Evolutionary conservation across 2,113 vertebrate genomes (phyloP), one percentile per base, ranked within the genome.

Genomic region (Axis porcinus): DNA sequence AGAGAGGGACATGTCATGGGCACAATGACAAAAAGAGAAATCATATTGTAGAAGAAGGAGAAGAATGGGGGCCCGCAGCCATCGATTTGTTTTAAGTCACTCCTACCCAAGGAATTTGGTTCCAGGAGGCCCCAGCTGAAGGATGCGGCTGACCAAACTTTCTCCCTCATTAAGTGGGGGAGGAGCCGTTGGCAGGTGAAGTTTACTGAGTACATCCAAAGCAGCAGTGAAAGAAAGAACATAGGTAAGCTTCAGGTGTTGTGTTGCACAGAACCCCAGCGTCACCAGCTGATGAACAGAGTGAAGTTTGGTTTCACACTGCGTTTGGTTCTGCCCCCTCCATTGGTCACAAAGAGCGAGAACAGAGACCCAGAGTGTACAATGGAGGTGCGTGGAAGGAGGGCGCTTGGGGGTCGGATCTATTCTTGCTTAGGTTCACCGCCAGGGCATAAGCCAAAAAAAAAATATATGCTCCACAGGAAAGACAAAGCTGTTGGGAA

Each of bases 131-230:
- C 99, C 99, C 98, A 99, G 99, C 99, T 99, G 99, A 98, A 99
- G 99, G 99, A 99, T 99, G 99, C 99, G 99, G 99, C 99, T 99
- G 99, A 99, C 99, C 99, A 99, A 99, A 99, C 99, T 99, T 99
- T 99, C 99, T 97, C 99, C 99, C 99, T 99, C 99, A 99, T 99
- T 99, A 99, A 99, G 99, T 99, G 99, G 99, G 99, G 99, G 99
- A 98, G 99, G 99, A 98, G 99, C 99, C 98, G 99, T 99, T 99
- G 99, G 99, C 98, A 99, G 99, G 99, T 99, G 99, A 97, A 99
- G 99, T 99, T 99, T 99, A 99, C 99, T 99, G 99, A 99, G 98
- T 98, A 99, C 99, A 98, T 99, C 99, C 99, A 99, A 99, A 99
- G 99, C 99, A 99, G 99, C 99, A 99, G 99, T 99, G 99, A 99